These are phyloP conservation scores for Eledone cirrhosa DNA, from an alignment of 2,888 invertebrate species.

Conservation along the genomic window DNA sequence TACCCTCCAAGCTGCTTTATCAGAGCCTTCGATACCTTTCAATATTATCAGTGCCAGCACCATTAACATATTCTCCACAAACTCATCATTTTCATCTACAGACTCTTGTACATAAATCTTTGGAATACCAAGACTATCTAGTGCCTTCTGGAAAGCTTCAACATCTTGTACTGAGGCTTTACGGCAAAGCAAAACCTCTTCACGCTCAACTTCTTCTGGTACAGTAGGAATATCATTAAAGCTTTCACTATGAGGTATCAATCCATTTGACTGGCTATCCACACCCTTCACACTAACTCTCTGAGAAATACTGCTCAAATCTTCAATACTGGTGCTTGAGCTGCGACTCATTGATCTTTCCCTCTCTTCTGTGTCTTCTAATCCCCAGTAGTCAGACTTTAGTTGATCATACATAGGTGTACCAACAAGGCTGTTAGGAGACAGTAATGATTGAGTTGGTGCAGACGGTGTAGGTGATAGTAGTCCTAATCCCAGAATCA, in stretches of 20 bases:
- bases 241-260: slow-evolving; percentile 31
- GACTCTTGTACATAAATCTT: slow-evolving; percentile 47
- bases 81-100: slow-evolving; percentile 69
- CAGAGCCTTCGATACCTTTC: slow-evolving; percentile 73
- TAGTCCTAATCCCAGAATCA: neutral
- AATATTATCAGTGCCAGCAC: slow-evolving; percentile 73
- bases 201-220: neutral
- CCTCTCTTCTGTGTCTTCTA: neutral
- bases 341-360: slow-evolving; percentile 50
- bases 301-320: slow-evolving; percentile 45
- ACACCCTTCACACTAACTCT: slow-evolving; percentile 36
- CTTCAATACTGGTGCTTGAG: slow-evolving; percentile 59
- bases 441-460: neutral
- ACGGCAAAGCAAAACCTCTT: slow-evolving; percentile 24
- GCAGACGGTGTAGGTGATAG: no score
- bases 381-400: slow-evolving; percentile 11
- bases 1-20: slow-evolving; percentile 72
- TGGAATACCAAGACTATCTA: slow-evolving; percentile 52
- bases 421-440: neutral
- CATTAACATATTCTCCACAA: slow-evolving; percentile 72
- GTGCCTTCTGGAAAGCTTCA: slow-evolving; percentile 46
- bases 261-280: slow-evolving; percentile 24
- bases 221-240: slow-evolving; percentile 8
- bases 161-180: slow-evolving; percentile 37
- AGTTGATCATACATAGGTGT: slow-evolving; percentile 42